A percentile compares a stretch with the other conserved stretches of the same genome.
These are phyloP conservation scores for Parazoanthus atlanticus DNA, from an alignment of 92 coral and sea anemone species.

Conservation along the genomic window DNA sequence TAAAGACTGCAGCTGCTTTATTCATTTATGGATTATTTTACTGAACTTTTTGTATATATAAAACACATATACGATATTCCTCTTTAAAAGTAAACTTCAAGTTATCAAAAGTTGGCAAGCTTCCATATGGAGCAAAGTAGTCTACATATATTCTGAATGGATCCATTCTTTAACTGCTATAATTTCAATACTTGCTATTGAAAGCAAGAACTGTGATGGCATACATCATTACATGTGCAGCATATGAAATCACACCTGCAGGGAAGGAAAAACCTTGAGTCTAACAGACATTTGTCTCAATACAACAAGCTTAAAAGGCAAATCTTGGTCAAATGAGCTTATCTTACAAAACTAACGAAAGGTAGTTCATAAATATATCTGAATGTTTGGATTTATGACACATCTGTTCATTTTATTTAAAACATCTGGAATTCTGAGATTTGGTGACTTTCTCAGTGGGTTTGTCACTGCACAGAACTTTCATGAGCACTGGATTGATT, in stretches of 20 bases:
- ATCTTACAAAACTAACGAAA: too few species aligned
- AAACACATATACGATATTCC: too few species aligned
- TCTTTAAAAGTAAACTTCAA: background rate
- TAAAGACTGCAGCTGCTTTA: background rate
- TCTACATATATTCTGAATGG: background rate
- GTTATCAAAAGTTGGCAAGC: background rate
- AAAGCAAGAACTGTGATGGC: background rate
- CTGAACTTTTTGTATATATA: background rate
- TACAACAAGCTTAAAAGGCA: background rate
- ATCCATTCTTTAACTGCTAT: background rate
- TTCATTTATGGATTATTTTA: background rate
- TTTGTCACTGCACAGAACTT: background rate
- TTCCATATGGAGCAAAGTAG: background rate
- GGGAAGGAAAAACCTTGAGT: background rate
- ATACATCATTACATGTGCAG: background rate
- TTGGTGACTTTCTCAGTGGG: too few species aligned
- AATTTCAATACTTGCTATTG: background rate
- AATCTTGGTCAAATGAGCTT: background rate
- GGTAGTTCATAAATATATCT: too few species aligned
- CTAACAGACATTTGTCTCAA: background rate
- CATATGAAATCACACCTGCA: background rate
- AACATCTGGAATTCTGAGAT: background rate
- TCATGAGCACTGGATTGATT: too few species aligned
- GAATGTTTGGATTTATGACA: too few species aligned
- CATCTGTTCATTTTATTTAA: background rate